Base-by-base conservation (phyloP, 2,888 invertebrate species). In the Orthonychiurus folsomi region DNA sequence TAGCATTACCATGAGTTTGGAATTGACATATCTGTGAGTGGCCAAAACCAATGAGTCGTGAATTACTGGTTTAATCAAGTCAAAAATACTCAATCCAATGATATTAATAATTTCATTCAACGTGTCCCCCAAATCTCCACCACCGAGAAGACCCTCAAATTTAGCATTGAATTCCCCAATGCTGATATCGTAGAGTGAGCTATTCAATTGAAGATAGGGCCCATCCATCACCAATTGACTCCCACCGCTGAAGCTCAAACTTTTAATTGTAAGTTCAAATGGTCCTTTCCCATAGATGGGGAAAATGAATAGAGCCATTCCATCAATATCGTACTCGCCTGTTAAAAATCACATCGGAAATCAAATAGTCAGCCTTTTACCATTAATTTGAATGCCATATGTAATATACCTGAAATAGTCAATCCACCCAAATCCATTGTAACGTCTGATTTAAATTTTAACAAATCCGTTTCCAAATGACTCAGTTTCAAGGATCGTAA, bases 141-240 rank as follows among this genome's bases (percentile, higher is more conserved):
- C 61, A 2, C 63, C 66, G 1, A 64, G 28, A 3, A 64, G 50
- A 1, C 66, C 66, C 20, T 64, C 66, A 28, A 66, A 61, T 21
- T 12, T 58, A 5, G 20, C 52, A 21, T 52, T n/a, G n/a, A 52
- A 52, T 52, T 20, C 52, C 20, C n/a, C 52, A 23, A 52, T 9
- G 9, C 9, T 5, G 52, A 52, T 52, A 12, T 23, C 9, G 20
- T 12, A 15, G 37, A 37, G 15, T 9, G 37, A 37, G 37, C 37
- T 15, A 5, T 37, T 5, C 5, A 37, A 9, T 37, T 37, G 37
- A 15, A 37, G 9, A 15, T 37, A 15, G 5, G 5, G 37, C 9
- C 37, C 37, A 37, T 9, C 37, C 37, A 37, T 37, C 37, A 15
- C 37, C 37, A 37, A 23, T 23, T 52, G 5, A 23, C 3, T 21